A percentile compares a stretch with the other conserved stretches of the same genome.
Conservation (phyloP, 2,113 vertebrate genomes). For the Grammomys surdaster region DNA sequence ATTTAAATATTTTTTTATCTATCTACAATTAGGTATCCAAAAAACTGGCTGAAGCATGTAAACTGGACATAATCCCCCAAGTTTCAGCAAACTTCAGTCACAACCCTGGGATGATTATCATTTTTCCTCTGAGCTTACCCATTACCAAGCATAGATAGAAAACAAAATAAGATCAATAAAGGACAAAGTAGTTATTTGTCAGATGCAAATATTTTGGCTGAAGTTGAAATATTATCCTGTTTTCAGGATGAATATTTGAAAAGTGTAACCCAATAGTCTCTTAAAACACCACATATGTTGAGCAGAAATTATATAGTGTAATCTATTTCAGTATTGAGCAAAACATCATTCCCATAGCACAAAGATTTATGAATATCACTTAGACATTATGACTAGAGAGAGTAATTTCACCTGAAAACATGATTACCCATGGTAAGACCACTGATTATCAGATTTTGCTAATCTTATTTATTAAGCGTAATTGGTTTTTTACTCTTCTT, state of each 20-base stretch:
- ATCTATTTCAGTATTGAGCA: slow-evolving; percentile 62
- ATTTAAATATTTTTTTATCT: slow-evolving; percentile 53
- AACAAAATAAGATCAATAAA: slow-evolving; percentile 51
- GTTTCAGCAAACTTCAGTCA: neutral
- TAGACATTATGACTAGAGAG: slow-evolving; percentile 43
- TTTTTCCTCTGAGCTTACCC: neutral
- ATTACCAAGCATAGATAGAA: slow-evolving; percentile 1
- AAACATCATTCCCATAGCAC: slow-evolving; percentile 59
- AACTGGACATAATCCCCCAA: neutral
- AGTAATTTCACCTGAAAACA: slow-evolving; percentile 55
- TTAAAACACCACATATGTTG: slow-evolving; percentile 70
- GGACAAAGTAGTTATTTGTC: slow-evolving; percentile 62
- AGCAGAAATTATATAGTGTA: slow-evolving; percentile 64
- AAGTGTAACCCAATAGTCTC: slow-evolving; percentile 72
- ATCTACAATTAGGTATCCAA: neutral
- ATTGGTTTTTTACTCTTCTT: slow-evolving; percentile 53
- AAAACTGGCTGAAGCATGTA: neutral
- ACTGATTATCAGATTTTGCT: slow-evolving; percentile 53
- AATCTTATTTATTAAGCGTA: slow-evolving; percentile 55
- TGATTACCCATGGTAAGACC: slow-evolving; percentile 52
- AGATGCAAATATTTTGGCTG: slow-evolving; percentile 74
- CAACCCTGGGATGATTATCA: neutral
- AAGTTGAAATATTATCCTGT: slow-evolving; percentile 69
- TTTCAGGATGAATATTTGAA: slow-evolving; percentile 68
- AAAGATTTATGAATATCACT: slow-evolving; percentile 56